Conservation (phyloP, 92 coral and sea anemone species). For the Pocillopora meandrina region DNA sequence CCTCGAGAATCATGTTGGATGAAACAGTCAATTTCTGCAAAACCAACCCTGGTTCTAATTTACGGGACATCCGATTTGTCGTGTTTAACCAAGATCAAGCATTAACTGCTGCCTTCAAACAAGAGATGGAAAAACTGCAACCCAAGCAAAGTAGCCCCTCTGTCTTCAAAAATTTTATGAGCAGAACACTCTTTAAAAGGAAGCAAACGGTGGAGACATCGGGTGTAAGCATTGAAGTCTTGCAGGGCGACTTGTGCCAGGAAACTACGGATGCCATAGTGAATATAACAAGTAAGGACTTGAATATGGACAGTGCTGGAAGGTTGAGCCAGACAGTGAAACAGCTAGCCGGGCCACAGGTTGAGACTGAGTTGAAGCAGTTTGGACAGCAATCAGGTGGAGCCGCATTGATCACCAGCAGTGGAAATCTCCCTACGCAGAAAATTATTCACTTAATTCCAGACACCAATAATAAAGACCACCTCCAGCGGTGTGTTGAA, state of each 20-base stretch:
- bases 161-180: too few relatives aligned
- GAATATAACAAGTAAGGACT: conserved; percentile 55
- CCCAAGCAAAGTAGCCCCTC: not conserved
- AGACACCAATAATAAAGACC: conserved; percentile 8
- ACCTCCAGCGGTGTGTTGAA: conserved; percentile 49
- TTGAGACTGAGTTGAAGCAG: conserved; percentile 47
- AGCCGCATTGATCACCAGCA: conserved; percentile 56
- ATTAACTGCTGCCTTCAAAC: conserved; percentile 59
- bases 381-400: conserved; percentile 56
- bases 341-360: not conserved
- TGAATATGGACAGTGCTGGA: conserved; percentile 65
- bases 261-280: conserved; percentile 66
- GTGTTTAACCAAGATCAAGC: conserved; percentile 65
- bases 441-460: conserved; percentile 32
- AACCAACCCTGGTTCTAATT: conserved; percentile 21
- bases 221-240: conserved; percentile 21
- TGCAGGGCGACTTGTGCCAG: conserved; percentile 42
- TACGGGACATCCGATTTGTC: conserved; percentile 79
- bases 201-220: not conserved
- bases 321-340: conserved; percentile 56
- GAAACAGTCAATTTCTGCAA: conserved; percentile 60
- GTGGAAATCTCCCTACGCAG: conserved; percentile 12
- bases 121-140: conserved; percentile 34
- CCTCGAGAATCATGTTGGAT: conserved; percentile 57
- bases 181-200: not conserved